Conservation (phyloP, 2,797 vertebrate genomes). For the Saxicola maurus region DNA sequence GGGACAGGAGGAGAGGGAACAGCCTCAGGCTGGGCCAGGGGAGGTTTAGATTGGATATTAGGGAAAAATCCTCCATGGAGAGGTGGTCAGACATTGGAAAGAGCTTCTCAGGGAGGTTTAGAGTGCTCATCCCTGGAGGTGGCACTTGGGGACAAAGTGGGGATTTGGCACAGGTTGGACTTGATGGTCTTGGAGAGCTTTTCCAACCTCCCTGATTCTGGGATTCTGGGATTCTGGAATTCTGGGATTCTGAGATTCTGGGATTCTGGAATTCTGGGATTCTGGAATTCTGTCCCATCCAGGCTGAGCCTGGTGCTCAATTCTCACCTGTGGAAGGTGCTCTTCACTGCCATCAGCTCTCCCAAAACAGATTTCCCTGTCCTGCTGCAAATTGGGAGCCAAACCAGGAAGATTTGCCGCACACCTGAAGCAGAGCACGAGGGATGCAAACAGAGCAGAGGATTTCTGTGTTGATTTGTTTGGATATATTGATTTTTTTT, state of each 20-base stretch:
- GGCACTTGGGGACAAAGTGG: not conserved
- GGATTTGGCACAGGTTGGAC: not conserved
- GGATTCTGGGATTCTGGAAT: not conserved
- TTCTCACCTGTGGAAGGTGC: not conserved
- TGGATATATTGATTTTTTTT: slow-evolving; percentile 32
- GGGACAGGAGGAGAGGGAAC: not conserved
- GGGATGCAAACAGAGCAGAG: not conserved
- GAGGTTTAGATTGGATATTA: not conserved
- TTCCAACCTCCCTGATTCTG: not conserved
- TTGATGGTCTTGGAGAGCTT: accelerated
- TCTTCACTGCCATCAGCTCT: accelerated
- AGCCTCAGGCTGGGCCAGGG: accelerated
- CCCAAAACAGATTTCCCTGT: not conserved
- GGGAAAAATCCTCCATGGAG: accelerated
- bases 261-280: not conserved
- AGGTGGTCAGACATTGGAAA: accelerated
- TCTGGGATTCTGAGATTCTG: not conserved
- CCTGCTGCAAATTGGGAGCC: not conserved
- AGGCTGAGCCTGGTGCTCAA: not conserved
- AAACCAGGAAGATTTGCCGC: accelerated
- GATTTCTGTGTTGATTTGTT: not conserved
- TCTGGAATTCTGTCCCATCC: not conserved
- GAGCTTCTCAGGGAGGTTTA: not conserved
- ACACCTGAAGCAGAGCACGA: not conserved
- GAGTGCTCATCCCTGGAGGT: not conserved